phyloP scores from a whole-genome alignment of 2,113 vertebrate species.

The Nesoenas mayeri region DNA sequence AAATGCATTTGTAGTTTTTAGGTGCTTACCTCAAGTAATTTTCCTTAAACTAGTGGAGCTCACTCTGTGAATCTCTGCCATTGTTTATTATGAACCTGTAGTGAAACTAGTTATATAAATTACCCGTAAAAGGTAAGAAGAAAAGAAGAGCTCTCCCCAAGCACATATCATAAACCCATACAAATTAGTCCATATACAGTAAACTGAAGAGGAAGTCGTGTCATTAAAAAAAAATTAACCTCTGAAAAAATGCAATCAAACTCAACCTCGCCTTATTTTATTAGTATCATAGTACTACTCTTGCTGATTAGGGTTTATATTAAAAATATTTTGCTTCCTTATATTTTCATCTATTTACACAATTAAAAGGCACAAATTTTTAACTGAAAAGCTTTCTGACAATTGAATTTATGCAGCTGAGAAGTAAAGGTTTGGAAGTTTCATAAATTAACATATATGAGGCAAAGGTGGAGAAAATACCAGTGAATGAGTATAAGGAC shows the following conservation, averaged over 20 bases:
- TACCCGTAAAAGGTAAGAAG: background rate
- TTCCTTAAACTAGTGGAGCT: background rate
- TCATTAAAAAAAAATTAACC: background rate
- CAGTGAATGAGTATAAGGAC: background rate
- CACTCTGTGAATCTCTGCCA: background rate
- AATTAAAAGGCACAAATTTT: background rate
- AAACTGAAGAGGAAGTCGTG: background rate
- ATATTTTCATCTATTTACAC: background rate
- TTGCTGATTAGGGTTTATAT: background rate
- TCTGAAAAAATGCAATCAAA: background rate
- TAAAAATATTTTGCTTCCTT: background rate
- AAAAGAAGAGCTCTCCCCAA: background rate
- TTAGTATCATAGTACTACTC: background rate
- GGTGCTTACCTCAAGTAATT: background rate
- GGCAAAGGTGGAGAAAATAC: background rate
- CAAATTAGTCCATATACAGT: background rate
- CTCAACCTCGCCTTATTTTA: background rate
- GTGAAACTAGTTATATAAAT: background rate
- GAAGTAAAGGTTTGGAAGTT: background rate
- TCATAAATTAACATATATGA: background rate
- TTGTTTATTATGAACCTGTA: background rate
- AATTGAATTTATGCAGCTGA: background rate
- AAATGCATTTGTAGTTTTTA: background rate
- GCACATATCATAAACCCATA: background rate
- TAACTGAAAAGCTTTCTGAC: background rate